phyloP scores from a whole-genome alignment of 2,888 invertebrate species.

The Muschampia plurimacula region DNA sequence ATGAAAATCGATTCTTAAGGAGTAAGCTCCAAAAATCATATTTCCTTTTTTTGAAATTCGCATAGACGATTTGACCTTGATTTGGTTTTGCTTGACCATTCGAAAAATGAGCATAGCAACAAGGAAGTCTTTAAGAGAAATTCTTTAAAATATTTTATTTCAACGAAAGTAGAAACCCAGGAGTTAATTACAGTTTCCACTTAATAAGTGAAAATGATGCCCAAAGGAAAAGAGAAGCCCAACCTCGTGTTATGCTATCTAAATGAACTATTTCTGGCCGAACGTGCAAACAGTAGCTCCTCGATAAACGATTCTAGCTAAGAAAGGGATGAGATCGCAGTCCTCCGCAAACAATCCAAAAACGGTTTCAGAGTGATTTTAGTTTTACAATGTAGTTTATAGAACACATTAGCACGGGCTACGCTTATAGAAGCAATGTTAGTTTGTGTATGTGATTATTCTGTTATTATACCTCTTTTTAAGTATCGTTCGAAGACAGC shows the following conservation, averaged over 20 bases:
- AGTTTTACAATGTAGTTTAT: slow-evolving; percentile 13
- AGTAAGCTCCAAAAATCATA: too few species aligned
- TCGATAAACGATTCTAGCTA: slow-evolving; percentile 10
- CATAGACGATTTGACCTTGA: too few species aligned
- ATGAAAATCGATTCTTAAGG: too few species aligned
- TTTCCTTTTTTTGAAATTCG: too few species aligned
- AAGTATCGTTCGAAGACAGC: too few species aligned
- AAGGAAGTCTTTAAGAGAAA: too few species aligned
- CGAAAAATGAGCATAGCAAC: too few species aligned
- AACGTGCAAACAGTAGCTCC: slow-evolving; percentile 5
- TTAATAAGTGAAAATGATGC: neutral
- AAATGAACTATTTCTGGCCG: slow-evolving; percentile 11
- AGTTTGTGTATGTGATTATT: neutral
- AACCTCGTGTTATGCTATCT: slow-evolving; percentile 3
- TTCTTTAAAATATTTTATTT: neutral
- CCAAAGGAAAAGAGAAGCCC: neutral
- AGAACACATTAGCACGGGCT: slow-evolving; percentile 1
- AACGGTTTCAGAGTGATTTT: slow-evolving; percentile 12
- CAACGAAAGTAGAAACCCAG: neutral
- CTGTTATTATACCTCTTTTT: neutral
- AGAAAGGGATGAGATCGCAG: slow-evolving; percentile 2
- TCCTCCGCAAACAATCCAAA: slow-evolving; percentile 17
- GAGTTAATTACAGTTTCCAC: neutral
- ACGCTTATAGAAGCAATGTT: neutral
- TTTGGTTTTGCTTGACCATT: too few species aligned